A percentile compares a stretch with the other conserved stretches of the same genome.
These are phyloP conservation scores for Porites rus DNA, from an alignment of 92 coral and sea anemone genomes.

Conservation along the genomic window DNA sequence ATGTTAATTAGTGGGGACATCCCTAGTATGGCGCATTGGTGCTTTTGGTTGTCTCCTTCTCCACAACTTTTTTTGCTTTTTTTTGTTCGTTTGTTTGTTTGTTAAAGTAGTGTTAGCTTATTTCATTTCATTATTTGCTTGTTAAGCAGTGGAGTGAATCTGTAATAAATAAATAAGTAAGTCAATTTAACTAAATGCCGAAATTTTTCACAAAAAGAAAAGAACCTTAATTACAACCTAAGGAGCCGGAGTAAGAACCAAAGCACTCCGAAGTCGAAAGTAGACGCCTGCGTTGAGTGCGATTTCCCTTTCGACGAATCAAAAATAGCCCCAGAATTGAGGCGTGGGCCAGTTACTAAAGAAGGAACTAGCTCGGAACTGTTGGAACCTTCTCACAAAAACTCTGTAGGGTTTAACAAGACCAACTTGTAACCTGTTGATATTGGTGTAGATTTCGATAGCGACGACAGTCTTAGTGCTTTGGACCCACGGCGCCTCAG, in stretches of 20 bases:
- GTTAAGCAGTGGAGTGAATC: too few species aligned
- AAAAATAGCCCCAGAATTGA: constrained; percentile 12
- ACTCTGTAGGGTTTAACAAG: neutral
- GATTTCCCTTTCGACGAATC: constrained; percentile 38
- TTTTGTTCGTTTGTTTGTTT: too few species aligned
- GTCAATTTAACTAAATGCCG: too few species aligned
- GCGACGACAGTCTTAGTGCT: neutral
- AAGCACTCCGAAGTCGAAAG: constrained; percentile 7
- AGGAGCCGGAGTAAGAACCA: neutral
- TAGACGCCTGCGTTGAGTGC: constrained; percentile 28
- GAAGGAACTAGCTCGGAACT: neutral
- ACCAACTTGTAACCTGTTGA: constrained; percentile 16
- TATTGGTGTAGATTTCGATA: neutral
- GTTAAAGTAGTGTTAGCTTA: too few species aligned
- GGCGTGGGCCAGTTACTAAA: neutral
- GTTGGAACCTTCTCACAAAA: neutral
- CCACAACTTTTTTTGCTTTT: too few species aligned
- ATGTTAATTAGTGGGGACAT: too few species aligned
- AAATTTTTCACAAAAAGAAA: neutral
- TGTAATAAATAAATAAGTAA: too few species aligned
- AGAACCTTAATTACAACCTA: neutral
- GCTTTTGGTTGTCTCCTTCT: too few species aligned
- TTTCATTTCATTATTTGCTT: too few species aligned
- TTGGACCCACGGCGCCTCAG: too few species aligned
- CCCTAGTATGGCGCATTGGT: too few species aligned